phyloP scores from a whole-genome alignment of 1,140 invertebrate species.

The Trachelipus rathkii region DNA sequence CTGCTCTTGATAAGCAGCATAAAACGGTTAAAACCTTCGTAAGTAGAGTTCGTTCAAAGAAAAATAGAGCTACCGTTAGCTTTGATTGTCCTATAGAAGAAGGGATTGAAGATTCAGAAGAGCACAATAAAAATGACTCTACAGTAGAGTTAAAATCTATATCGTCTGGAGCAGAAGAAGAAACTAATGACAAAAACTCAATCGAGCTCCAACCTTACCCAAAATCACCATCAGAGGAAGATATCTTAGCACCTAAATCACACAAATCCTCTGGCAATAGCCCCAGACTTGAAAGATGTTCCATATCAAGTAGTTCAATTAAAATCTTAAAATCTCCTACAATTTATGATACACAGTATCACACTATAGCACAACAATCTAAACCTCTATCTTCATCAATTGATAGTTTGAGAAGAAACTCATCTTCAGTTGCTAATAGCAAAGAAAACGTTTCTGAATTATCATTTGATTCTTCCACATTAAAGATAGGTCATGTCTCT shows the following conservation, averaged over 20 bases:
- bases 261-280: background rate
- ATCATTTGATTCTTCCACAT: background rate
- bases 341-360: background rate
- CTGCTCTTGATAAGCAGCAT: conserved; percentile 21
- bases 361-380: background rate
- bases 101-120: conserved; percentile 19
- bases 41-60: conserved; percentile 19
- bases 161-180: background rate
- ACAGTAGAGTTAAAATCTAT: background rate
- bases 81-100: conserved; percentile 1
- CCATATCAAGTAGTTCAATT: conserved; percentile 1
- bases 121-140: conserved; percentile 19
- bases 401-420: conserved; percentile 5
- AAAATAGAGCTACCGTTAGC: conserved; percentile 9
- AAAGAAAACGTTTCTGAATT: conserved; percentile 14
- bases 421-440: conserved; percentile 22
- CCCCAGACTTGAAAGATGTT: conserved; percentile 1
- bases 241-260: background rate
- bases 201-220: background rate
- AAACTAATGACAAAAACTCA: background rate
- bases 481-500: conserved; percentile 11
- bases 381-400: background rate
- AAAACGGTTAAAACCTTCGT: conserved; percentile 21
- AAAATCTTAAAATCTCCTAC: conserved; percentile 1
- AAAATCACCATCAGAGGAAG: background rate